Evolutionary conservation across 2,888 invertebrate species (phyloP), one percentile per base, ranked within the genome.

Genomic region (Notodonta ziczac): DNA sequence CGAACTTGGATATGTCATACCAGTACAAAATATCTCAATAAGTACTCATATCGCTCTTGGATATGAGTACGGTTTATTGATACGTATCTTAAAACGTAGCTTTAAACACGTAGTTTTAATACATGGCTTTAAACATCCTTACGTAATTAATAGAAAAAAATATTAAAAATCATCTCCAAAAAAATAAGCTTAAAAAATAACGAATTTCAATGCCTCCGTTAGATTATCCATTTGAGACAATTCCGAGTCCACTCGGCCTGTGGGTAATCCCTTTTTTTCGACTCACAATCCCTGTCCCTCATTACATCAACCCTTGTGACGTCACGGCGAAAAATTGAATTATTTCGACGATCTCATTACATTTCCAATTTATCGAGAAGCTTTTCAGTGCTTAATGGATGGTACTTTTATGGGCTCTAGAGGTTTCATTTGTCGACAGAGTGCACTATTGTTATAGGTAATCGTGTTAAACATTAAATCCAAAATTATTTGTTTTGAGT

Each of bases 341-440:
- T 50, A 50, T 50, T 16, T 16, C 50, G 50, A 3, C 50, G 12
- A 50, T 50, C 16, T 4, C 13, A 46, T 46, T 46, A 46, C 50
- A 16, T 50, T 50, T 16, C 50, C 50, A 50, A 50, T 50, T 50
- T 50, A 50, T 50, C 16, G 50, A 50, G 16, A 50, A 50, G 16
- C 50, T 50, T 50, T 50, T 16, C 16, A 16, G 13, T 46, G 46
- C 16, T 16, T 50, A 50, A 50, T 50, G 50, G 50, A 16, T 50
- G 46, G 46, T 46, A 46, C 46, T n/a, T 6, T n/a, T 46, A 46
- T n/a, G 5, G n/a, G n/a, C 4, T 46, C n/a, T 10, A 10, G 42
- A 42, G 42, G 10, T 9, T 42, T 12, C 12, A 4, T 42, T 42
- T 42, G 12, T 10, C 2, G 42, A 42, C 4, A 42, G 4, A 42